Percentiles rank a stretch among this genome's conserved stretches.
These are phyloP conservation scores for Acrocyrtus sp. DNA, from an alignment of 2,888 invertebrate species.

Conservation along the genomic window DNA sequence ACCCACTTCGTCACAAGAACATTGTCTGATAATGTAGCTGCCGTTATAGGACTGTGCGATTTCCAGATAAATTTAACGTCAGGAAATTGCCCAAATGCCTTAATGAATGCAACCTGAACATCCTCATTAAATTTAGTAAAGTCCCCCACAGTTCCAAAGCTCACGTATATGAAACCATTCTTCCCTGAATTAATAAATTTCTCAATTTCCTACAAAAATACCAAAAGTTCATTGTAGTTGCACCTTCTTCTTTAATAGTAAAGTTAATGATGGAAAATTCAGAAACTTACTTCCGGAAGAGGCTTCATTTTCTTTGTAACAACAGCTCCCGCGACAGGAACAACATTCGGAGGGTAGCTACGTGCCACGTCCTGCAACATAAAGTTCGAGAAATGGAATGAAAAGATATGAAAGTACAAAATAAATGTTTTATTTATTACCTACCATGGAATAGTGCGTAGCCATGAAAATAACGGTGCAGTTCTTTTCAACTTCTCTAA, in stretches of 20 bases:
- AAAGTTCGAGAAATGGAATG: too few species aligned
- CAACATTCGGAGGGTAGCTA: conserved; percentile 48
- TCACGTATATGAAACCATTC: conserved; percentile 33
- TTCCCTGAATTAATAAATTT: conserved; percentile 11
- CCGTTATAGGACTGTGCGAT: not conserved
- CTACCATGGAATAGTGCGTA: conserved; percentile 52
- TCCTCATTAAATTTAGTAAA: conserved; percentile 22
- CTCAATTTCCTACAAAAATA: conserved; percentile 27
- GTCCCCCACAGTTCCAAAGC: conserved; percentile 37
- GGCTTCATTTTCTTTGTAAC: not conserved
- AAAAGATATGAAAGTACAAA: too few species aligned
- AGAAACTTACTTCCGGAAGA: conserved; percentile 19
- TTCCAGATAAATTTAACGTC: conserved; percentile 31
- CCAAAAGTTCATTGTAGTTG: too few species aligned
- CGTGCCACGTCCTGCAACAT: too few species aligned
- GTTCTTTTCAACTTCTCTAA: conserved; percentile 48
- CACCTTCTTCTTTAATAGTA: too few species aligned
- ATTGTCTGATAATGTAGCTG: conserved; percentile 10
- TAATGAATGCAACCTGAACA: conserved; percentile 25
- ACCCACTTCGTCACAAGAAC: conserved; percentile 35
- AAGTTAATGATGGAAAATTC: too few species aligned
- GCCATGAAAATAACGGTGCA: conserved; percentile 52
- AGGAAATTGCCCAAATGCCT: conserved; percentile 1
- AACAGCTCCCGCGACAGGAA: conserved; percentile 33
- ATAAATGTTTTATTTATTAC: too few species aligned